Evolutionary conservation across 2,113 vertebrate species (phyloP).

Genomic region (Oxyura jamaicensis): DNA sequence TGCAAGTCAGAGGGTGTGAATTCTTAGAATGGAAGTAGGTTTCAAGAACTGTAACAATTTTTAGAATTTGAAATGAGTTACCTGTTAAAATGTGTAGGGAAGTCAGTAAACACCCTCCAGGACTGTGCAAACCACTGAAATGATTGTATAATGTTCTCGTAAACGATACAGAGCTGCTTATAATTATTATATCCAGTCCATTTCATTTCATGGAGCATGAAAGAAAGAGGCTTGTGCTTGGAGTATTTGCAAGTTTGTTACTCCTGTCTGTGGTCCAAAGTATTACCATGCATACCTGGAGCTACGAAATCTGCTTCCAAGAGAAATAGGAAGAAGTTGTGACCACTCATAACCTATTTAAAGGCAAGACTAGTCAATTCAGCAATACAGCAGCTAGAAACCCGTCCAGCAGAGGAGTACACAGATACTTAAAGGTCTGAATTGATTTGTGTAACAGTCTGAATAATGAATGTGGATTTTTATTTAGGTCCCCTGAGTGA

Average conservation of each 20-base stretch:
- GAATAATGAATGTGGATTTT: conserved; percentile 12
- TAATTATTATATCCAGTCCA: neutral
- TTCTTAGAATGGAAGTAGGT: neutral
- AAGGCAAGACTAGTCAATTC: neutral
- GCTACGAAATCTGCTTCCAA: neutral
- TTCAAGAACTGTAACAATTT: neutral
- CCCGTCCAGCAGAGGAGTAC: neutral
- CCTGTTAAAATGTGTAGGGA: neutral
- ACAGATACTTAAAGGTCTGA: neutral
- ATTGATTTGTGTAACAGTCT: neutral
- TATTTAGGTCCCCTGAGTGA: neutral
- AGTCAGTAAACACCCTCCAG: neutral
- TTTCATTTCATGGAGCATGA: neutral
- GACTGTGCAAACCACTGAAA: neutral
- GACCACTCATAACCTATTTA: neutral
- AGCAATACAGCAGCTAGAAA: neutral
- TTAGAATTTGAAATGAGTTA: neutral
- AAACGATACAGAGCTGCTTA: neutral
- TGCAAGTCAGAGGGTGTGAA: neutral
- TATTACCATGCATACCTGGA: neutral
- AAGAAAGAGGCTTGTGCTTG: neutral
- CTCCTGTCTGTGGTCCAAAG: neutral
- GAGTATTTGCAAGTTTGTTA: neutral
- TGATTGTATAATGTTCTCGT: neutral
- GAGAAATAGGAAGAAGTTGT: neutral